Evolutionary conservation across 2,113 vertebrate genomes (phyloP), one percentile per base, ranked within the genome.

Genomic region (Nicator chloris): DNA sequence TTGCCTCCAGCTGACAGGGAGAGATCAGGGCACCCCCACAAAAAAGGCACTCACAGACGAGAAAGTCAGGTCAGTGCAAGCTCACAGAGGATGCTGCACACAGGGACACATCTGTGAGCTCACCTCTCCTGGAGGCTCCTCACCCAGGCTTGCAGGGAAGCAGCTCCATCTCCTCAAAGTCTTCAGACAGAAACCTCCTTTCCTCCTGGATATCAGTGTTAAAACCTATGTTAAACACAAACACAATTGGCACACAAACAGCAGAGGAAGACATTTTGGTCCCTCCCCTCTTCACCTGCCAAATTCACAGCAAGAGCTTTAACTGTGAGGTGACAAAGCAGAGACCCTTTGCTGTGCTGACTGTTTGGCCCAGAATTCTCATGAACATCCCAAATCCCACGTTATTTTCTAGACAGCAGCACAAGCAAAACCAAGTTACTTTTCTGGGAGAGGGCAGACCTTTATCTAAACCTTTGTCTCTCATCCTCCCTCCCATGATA

Each of bases 251-350:
- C 40, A 49, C 31, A 83, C 33, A 57, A 64, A n/a, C 13, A 88
- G 15, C 23, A 84, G 50, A 63, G 54, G 28, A 1, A 0, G 2
- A 13, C 0, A 23, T 82, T 82, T 59, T 72, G 56, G 30, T 42
- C 40, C 53, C 27, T 82, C 6, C 5, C 15, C 28, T 7, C 42
- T 78, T 78, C 53, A 37, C 19, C 31, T 90, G 57, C 57, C 31
- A 69, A 40, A 68, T 68, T 50, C 40, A 77, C 57, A 90, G 39
- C 22, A 37, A 50, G 40, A 86, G 7, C 7, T 86, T 37, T n/a
- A 63, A 63, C 35, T 27, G 51, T 0, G 2, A 66, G 35, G 70
- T 35, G 33, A 50, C 61, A 65, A 72, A 86, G 40, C 56, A 83
- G 77, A 86, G 71, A 56, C 37, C 19, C 15, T 91, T 82, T 64